Evolutionary conservation across 2,888 invertebrate genomes (phyloP).

Genomic region (Rosalia funebris): DNA sequence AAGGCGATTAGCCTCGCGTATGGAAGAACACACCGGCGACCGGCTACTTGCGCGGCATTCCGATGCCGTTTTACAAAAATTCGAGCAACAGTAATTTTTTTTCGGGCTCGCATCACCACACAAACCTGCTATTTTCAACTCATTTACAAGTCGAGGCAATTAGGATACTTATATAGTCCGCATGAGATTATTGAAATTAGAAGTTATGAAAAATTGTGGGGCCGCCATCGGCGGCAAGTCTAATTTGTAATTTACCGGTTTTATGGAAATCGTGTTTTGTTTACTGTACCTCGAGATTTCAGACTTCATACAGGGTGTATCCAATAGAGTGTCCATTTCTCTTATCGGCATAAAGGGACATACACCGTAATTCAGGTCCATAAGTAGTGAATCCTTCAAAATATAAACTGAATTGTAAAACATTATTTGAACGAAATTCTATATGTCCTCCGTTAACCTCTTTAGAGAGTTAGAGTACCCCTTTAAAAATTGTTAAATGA

Average conservation of each 20-base stretch:
- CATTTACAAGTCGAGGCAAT: constrained; percentile 36
- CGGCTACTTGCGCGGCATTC: constrained; percentile 20
- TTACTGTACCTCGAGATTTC: background rate
- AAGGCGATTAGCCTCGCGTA: constrained; percentile 45
- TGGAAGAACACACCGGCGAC: constrained; percentile 29
- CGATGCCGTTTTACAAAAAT: constrained; percentile 16
- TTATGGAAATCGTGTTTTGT: constrained; percentile 3
- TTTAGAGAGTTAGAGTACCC: too few species aligned
- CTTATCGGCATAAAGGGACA: too few species aligned
- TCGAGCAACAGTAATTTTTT: constrained; percentile 17
- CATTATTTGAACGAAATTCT: too few species aligned
- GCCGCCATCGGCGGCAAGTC: constrained; percentile 1
- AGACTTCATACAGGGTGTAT: too few species aligned
- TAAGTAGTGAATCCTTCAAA: too few species aligned
- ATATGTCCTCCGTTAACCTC: too few species aligned
- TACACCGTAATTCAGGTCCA: too few species aligned
- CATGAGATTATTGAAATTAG: constrained; percentile 31
- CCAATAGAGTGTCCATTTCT: too few species aligned
- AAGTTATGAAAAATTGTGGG: constrained; percentile 10
- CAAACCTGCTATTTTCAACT: constrained; percentile 34
- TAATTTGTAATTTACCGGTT: constrained; percentile 12
- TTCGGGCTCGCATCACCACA: constrained; percentile 4
- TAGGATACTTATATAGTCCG: constrained; percentile 29
- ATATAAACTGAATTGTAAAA: too few species aligned
- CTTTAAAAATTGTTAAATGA: too few species aligned